phyloP scores from a whole-genome alignment of 2,113 vertebrate genomes.

The Cyphotilapia sp. region DNA sequence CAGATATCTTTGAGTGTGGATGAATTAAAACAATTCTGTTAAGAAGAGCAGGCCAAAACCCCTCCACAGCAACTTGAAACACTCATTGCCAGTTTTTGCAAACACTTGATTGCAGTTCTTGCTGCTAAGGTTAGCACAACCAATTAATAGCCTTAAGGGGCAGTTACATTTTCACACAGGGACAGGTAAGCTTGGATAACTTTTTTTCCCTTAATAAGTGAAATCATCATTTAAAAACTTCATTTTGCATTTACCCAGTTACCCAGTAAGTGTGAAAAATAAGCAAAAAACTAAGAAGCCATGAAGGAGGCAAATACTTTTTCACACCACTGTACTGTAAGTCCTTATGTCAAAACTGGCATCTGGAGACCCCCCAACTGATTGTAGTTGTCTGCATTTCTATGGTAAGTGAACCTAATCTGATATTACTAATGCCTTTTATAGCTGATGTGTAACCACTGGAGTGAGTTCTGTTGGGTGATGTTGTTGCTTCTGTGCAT shows the following conservation, averaged over 20 bases:
- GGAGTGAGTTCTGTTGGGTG: background rate
- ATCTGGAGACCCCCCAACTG: background rate
- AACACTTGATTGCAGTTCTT: background rate
- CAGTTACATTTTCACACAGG: background rate
- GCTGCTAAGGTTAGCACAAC: background rate
- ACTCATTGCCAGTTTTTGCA: background rate
- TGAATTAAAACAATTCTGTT: background rate
- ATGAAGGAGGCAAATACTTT: background rate
- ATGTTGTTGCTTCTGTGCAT: background rate
- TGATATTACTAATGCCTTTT: background rate
- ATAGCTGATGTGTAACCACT: conserved; percentile 7
- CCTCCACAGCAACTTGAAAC: background rate
- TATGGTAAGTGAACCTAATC: background rate
- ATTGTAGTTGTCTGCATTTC: background rate
- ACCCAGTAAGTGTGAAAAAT: background rate
- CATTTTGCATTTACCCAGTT: background rate
- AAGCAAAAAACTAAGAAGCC: background rate
- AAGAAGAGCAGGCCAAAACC: background rate
- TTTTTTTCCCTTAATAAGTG: background rate
- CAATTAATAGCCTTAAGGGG: background rate
- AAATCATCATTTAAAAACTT: background rate
- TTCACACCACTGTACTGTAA: background rate
- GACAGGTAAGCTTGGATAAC: background rate
- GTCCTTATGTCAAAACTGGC: background rate
- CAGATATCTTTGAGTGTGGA: background rate